Conservation (phyloP, 2,888 invertebrate species). For the Melinopterus prodromus region DNA sequence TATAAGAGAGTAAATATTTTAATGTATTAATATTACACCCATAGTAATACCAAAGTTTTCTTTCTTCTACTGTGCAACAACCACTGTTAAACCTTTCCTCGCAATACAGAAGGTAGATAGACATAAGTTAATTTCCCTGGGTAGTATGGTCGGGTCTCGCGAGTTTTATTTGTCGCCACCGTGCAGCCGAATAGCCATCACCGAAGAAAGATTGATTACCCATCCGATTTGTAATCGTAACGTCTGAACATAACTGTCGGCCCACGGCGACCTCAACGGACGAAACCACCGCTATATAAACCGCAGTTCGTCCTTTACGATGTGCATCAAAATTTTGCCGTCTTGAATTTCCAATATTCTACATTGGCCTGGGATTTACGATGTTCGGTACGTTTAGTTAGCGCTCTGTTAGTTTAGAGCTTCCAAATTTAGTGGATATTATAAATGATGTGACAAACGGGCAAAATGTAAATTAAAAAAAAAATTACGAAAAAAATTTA, state of each 20-base stretch:
- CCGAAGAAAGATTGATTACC: neutral
- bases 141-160: neutral
- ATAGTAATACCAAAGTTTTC: no score
- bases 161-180: neutral
- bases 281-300: neutral
- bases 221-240: neutral
- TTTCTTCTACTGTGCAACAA: neutral
- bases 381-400: neutral
- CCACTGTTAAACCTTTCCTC: neutral
- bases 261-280: neutral
- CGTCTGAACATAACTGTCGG: neutral
- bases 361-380: neutral
- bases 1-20: no score
- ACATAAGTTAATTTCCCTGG: neutral
- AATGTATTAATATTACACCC: no score
- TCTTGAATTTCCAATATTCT: neutral
- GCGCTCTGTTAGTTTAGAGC: no score
- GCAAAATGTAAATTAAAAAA: no score
- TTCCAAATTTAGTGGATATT: no score
- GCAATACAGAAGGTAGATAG: neutral
- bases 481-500: no score
- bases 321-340: neutral
- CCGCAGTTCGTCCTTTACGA: neutral
- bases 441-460: no score
- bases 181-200: neutral